Evolutionary conservation across 2,888 invertebrate genomes (phyloP).

Genomic region (Seira musarum): DNA sequence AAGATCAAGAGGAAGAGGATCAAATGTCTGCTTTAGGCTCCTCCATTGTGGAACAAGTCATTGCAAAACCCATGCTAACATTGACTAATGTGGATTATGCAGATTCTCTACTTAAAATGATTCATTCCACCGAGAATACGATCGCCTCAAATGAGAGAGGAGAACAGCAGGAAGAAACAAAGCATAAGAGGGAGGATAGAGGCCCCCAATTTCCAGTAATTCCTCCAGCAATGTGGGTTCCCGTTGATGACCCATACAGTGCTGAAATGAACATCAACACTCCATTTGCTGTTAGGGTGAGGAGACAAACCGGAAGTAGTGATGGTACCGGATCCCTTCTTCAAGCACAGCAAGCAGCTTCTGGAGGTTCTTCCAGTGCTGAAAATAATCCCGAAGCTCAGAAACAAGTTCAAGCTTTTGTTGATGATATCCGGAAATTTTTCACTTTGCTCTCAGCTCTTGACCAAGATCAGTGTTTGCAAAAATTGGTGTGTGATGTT

Average conservation of each 20-base stretch:
- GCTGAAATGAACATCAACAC: slow-evolving; percentile 24
- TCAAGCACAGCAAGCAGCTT: background rate
- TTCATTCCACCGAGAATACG: slow-evolving; percentile 23
- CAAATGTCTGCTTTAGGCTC: too few species aligned
- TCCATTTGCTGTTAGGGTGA: slow-evolving; percentile 44
- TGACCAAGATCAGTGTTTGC: slow-evolving; percentile 67
- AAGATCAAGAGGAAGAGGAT: slow-evolving; percentile 32
- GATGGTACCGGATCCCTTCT: background rate
- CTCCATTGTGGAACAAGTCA: too few species aligned
- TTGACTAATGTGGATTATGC: background rate
- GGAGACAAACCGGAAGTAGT: slow-evolving; percentile 20
- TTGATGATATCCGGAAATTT: slow-evolving; percentile 65
- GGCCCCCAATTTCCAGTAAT: background rate
- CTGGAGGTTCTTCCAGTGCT: background rate
- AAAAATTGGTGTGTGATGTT: slow-evolving; percentile 68
- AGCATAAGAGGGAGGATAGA: background rate
- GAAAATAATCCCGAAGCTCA: slow-evolving; percentile 23
- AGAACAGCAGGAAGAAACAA: background rate
- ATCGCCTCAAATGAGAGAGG: background rate
- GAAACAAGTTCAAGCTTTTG: slow-evolving; percentile 52
- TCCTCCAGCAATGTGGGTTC: slow-evolving; percentile 49
- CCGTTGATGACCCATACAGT: slow-evolving; percentile 29
- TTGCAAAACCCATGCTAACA: slow-evolving; percentile 9
- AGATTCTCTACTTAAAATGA: background rate
- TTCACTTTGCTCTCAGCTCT: slow-evolving; percentile 65